Evolutionary conservation across 2,113 vertebrate species (phyloP).

Genomic region (Brienomyrus brachyistius): DNA sequence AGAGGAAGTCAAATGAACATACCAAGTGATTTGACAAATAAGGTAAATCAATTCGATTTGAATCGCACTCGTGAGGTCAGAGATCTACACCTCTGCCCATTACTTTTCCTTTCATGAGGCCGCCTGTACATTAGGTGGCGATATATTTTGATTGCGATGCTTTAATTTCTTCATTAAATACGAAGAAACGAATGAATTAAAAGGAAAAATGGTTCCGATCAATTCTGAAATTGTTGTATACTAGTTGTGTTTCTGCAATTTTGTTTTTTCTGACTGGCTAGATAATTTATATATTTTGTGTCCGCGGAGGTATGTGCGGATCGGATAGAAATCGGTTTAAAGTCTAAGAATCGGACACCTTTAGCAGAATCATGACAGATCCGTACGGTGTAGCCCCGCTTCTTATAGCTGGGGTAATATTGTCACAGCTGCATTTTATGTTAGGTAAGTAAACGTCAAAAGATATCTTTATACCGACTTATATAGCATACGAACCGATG

Average conservation of each 20-base stretch:
- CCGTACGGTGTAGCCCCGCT: not conserved
- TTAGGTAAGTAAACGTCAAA: conserved; percentile 36
- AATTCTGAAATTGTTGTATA: not conserved
- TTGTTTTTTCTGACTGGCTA: not conserved
- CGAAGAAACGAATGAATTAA: not conserved
- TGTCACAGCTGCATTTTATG: conserved; percentile 23
- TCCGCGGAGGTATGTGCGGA: not conserved
- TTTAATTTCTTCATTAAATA: not conserved
- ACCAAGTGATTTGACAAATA: not conserved
- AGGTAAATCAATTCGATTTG: not conserved
- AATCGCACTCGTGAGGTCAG: not conserved
- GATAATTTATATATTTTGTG: not conserved
- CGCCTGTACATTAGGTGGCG: conserved; percentile 5
- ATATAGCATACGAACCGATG: not conserved
- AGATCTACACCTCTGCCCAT: not conserved
- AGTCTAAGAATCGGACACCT: not conserved
- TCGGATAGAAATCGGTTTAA: not conserved
- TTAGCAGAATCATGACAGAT: not conserved
- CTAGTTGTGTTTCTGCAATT: not conserved
- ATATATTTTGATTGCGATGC: not conserved
- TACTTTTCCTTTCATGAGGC: not conserved
- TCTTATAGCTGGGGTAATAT: conserved; percentile 27
- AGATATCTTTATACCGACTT: not conserved
- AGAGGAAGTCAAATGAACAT: not conserved
- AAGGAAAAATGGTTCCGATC: too few relatives aligned